Percentiles rank a stretch among this genome's conserved stretches.
phyloP scores from a whole-genome alignment of 2,113 vertebrate species.

The Pungitius pungitius region DNA sequence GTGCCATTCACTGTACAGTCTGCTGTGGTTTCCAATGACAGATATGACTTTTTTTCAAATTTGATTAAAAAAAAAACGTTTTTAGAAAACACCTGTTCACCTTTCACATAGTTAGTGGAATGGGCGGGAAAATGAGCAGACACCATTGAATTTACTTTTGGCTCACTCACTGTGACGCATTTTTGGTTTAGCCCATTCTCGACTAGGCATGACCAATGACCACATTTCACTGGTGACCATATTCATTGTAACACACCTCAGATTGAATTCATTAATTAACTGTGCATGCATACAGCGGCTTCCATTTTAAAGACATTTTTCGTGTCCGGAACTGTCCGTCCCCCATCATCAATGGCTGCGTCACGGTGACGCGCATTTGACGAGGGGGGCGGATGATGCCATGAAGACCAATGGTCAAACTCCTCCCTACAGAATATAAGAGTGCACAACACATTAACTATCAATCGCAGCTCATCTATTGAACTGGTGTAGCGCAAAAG shows the following conservation, averaged over 20 bases:
- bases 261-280: not conserved
- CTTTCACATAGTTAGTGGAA: not conserved
- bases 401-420: constrained; percentile 58
- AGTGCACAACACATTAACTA: constrained; percentile 76
- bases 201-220: not conserved
- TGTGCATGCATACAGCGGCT: not conserved
- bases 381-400: constrained; percentile 24
- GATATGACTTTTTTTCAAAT: not conserved
- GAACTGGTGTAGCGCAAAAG: constrained; percentile 26
- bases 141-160: not conserved
- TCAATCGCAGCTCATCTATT: constrained; percentile 58
- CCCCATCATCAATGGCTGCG: constrained; percentile 6
- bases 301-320: not conserved
- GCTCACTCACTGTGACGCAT: not conserved
- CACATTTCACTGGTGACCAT: not conserved
- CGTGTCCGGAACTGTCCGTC: constrained; percentile 2
- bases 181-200: not conserved
- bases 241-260: not conserved
- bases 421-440: constrained; percentile 72
- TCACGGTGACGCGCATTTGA: constrained; percentile 43
- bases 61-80: not conserved
- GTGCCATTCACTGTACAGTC: constrained; percentile 10
- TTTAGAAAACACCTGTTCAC: not conserved
- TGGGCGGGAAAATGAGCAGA: not conserved
- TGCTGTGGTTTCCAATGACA: not conserved